These are phyloP conservation scores for Siniperca chuatsi DNA, from an alignment of 2,113 vertebrate genomes.

Conservation along the genomic window DNA sequence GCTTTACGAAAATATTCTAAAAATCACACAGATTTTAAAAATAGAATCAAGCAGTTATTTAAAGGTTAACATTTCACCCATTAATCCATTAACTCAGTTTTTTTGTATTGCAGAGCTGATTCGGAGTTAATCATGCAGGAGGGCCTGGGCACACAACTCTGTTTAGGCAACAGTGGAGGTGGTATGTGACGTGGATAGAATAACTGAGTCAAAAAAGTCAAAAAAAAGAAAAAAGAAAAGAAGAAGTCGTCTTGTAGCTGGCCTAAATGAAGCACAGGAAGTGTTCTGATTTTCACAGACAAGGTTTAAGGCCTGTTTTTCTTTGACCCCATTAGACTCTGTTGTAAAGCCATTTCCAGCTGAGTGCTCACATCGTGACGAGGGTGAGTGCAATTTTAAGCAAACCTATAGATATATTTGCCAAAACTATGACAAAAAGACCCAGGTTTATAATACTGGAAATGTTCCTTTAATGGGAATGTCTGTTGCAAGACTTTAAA, in stretches of 20 bases:
- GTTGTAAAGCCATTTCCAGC: not conserved
- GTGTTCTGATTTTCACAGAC: conserved; percentile 4
- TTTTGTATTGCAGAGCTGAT: not conserved
- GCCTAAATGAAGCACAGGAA: not conserved
- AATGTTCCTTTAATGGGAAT: not conserved
- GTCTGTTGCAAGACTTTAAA: not conserved
- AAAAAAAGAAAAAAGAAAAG: not conserved
- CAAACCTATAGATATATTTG: not conserved
- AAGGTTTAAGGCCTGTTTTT: not conserved
- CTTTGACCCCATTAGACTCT: no score
- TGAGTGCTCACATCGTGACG: not conserved
- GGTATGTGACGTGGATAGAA: not conserved
- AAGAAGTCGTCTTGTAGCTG: not conserved
- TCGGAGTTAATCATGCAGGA: not conserved
- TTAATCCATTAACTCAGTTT: not conserved
- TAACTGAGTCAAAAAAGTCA: not conserved
- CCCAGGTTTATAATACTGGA: no score
- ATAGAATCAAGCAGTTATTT: no score
- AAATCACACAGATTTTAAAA: no score
- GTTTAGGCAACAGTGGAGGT: conserved; percentile 5
- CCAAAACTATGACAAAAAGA: not conserved
- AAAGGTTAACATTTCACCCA: not conserved
- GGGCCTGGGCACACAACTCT: not conserved
- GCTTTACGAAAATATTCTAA: no score
- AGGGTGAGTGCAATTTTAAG: not conserved